These are phyloP conservation scores for Philopotamus ludificatus DNA, from an alignment of 1,140 invertebrate genomes.

Conservation along the genomic window DNA sequence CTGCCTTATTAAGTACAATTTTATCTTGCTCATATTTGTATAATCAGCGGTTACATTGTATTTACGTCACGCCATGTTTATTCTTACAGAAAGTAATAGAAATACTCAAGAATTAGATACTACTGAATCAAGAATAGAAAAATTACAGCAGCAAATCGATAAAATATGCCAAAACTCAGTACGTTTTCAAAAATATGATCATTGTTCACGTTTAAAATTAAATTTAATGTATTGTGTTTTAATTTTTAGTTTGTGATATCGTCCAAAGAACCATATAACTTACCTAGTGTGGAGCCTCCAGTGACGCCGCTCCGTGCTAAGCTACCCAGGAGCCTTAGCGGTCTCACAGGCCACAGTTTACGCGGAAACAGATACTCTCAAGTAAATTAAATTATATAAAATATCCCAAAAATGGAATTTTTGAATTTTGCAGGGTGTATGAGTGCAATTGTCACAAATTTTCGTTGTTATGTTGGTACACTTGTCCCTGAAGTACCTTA, in stretches of 20 bases:
- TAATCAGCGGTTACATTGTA: not conserved
- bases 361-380: conserved; percentile 39
- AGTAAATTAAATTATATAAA: too few relatives aligned
- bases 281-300: conserved; percentile 17
- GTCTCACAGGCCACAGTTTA: conserved; percentile 53
- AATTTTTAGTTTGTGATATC: not conserved
- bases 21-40: conserved; percentile 9
- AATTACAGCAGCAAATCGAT: conserved; percentile 50
- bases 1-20: conserved; percentile 59
- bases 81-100: too few relatives aligned
- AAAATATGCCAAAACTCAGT: conserved; percentile 24
- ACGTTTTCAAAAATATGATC: not conserved
- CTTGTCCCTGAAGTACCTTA: too few relatives aligned
- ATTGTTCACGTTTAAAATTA: not conserved
- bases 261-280: not conserved
- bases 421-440: too few relatives aligned
- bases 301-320: conserved; percentile 49
- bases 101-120: conserved; percentile 49
- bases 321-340: conserved; percentile 58
- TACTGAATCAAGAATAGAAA: conserved; percentile 47
- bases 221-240: not conserved
- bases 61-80: too few relatives aligned
- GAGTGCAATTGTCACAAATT: too few relatives aligned
- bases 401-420: too few relatives aligned
- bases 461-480: too few relatives aligned